Conservation (phyloP, 2,113 vertebrate species). For the Ardeotis arabs region DNA sequence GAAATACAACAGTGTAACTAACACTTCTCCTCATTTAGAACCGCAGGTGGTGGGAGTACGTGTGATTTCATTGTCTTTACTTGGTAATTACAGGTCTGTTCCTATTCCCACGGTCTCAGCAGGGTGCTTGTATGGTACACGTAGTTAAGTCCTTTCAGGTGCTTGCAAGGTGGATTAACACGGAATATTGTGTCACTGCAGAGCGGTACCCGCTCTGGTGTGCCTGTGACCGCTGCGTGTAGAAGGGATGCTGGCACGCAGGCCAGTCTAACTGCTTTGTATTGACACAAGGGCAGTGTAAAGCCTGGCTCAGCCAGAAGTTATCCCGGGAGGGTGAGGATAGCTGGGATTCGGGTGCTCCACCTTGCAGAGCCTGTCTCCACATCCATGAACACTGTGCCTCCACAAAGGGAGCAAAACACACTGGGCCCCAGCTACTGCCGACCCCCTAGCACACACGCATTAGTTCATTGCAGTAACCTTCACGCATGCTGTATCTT, state of each 20-base stretch:
- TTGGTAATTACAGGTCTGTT: conserved; percentile 72
- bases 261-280: not conserved
- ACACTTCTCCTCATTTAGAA: conserved; percentile 72
- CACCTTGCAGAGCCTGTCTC: not conserved
- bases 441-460: rapidly evolving
- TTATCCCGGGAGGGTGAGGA: not conserved
- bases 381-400: rapidly evolving
- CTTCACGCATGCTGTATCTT: not conserved
- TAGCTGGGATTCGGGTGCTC: not conserved
- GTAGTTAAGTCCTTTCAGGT: conserved; percentile 63
- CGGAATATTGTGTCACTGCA: not conserved
- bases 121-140: conserved; percentile 7
- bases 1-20: conserved; percentile 72
- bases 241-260: not conserved
- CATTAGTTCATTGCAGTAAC: not conserved
- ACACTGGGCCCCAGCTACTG: not conserved
- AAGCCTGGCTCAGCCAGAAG: not conserved
- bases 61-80: conserved; percentile 74
- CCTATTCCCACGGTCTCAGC: conserved; percentile 60
- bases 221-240: not conserved
- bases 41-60: conserved; percentile 49
- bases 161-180: conserved; percentile 48
- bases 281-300: rapidly evolving
- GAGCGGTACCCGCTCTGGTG: not conserved
- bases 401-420: not conserved